Evolutionary conservation across 2,888 invertebrate species (phyloP).

Genomic region (Steromphala cineraria): DNA sequence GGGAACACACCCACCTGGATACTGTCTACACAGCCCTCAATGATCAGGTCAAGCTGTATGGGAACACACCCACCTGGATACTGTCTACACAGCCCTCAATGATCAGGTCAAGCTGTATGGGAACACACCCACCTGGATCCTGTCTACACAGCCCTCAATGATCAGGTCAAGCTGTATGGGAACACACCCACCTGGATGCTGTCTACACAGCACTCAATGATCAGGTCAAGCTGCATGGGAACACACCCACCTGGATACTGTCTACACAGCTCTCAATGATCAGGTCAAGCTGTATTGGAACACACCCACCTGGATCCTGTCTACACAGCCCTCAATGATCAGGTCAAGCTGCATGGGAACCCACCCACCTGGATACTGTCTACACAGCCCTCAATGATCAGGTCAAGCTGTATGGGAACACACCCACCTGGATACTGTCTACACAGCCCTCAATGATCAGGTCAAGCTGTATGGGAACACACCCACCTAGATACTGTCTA

Average conservation of each 20-base stretch:
- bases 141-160: too few species aligned
- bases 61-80: too few species aligned
- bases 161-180: too few species aligned
- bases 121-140: too few species aligned
- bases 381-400: constrained; percentile 18
- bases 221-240: neutral
- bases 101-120: too few species aligned
- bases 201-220: constrained; percentile 23
- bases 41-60: too few species aligned
- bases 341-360: neutral
- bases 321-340: constrained; percentile 21
- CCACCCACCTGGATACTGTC: constrained; percentile 26
- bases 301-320: constrained; percentile 27
- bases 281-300: neutral
- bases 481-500: constrained; percentile 27
- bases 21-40: too few species aligned
- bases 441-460: too few species aligned
- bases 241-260: constrained; percentile 24
- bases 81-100: too few species aligned
- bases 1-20: too few species aligned
- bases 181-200: constrained; percentile 22
- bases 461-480: neutral
- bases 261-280: constrained; percentile 21
- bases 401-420: neutral
- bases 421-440: too few species aligned